Percentiles rank a stretch among this genome's conserved stretches.
Evolutionary conservation across 64 coral and sea anemone genomes (phyloP).

Genomic region (Stichodactyla helianthus): DNA sequence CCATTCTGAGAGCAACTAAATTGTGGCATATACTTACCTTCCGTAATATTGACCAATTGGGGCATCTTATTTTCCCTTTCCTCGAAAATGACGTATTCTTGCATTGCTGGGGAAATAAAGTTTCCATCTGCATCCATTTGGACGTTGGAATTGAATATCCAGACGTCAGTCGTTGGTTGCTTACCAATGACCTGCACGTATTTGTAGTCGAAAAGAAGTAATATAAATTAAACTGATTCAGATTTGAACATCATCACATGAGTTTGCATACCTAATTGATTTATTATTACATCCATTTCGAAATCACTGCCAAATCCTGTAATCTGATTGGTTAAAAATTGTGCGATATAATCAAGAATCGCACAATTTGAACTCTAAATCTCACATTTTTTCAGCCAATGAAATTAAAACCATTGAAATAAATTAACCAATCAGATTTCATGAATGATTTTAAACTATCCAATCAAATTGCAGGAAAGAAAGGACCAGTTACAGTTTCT

Average conservation of each 20-base stretch:
- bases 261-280: neutral
- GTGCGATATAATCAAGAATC: too few species aligned
- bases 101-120: neutral
- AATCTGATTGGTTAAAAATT: too few species aligned
- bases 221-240: neutral
- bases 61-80: neutral
- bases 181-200: conserved; percentile 13
- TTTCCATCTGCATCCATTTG: conserved; percentile 20
- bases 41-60: neutral
- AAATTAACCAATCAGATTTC: too few species aligned
- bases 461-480: too few species aligned
- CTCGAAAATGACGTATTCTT: neutral
- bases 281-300: too few species aligned
- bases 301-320: too few species aligned
- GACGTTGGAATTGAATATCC: conserved; percentile 12
- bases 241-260: neutral
- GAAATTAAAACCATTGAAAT: too few species aligned
- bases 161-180: neutral
- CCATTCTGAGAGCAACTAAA: too few species aligned
- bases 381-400: too few species aligned
- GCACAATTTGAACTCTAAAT: too few species aligned
- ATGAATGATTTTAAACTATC: too few species aligned
- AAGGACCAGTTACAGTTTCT: too few species aligned
- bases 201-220: neutral
- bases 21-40: conserved; percentile 16